Conservation (phyloP, 2,797 vertebrate genomes). For the Acipenser ruthenus region DNA sequence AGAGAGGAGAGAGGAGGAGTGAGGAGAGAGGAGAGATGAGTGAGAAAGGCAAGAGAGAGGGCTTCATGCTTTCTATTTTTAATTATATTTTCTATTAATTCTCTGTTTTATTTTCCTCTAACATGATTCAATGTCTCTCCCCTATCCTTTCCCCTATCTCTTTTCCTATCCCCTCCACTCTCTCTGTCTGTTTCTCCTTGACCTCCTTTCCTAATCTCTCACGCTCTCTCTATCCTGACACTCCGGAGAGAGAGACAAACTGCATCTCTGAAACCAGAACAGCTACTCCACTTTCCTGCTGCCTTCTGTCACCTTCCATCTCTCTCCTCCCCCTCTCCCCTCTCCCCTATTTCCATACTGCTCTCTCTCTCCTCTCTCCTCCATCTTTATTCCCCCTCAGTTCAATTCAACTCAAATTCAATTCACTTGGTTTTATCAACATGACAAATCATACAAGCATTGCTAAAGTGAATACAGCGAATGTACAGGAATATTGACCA, state of each 20-base stretch:
- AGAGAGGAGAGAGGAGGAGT: background rate
- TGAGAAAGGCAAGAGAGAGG: background rate
- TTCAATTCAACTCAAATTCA: conserved; percentile 38
- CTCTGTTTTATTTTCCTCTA: conserved; percentile 2
- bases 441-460: too few species aligned
- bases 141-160: conserved; percentile 21
- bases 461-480: too few species aligned
- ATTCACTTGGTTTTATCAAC: conserved; percentile 16
- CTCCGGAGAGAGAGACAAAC: too few species aligned
- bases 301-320: conserved; percentile 28
- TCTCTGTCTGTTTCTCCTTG: conserved; percentile 9
- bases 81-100: background rate
- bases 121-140: conserved; percentile 1
- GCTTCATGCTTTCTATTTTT: too few species aligned
- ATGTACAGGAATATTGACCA: too few species aligned
- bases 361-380: conserved; percentile 25
- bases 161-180: conserved; percentile 13
- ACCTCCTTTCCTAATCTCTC: conserved; percentile 14
- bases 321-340: conserved; percentile 26
- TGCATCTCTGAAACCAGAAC: too few species aligned
- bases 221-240: conserved; percentile 20
- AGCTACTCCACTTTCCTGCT: conserved; percentile 16
- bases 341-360: conserved; percentile 25
- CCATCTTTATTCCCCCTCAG: conserved; percentile 35
- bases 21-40: background rate